A percentile compares a stretch with the other conserved stretches of the same genome.
These are phyloP conservation scores for Xenopus laevis DNA, from an alignment of 2,113 vertebrate species.

Conservation along the genomic window DNA sequence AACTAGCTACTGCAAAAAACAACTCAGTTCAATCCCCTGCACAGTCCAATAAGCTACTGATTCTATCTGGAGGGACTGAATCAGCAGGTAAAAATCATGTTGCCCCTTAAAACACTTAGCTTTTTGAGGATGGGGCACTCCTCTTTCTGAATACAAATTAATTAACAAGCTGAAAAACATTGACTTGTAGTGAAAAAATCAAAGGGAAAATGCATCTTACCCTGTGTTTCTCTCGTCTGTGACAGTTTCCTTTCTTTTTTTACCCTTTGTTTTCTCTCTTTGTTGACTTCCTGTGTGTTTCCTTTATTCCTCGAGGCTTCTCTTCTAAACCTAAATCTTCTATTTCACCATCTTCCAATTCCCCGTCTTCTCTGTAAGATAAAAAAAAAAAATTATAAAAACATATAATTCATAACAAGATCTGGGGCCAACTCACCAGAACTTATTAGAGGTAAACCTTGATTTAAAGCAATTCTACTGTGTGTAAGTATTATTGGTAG, in stretches of 20 bases:
- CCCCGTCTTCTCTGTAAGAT: slow-evolving; percentile 83
- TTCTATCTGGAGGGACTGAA: background rate
- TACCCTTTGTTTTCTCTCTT: slow-evolving; percentile 78
- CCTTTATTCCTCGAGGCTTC: slow-evolving; percentile 69
- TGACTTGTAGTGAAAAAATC: no score
- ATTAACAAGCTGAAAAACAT: no score
- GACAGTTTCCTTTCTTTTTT: slow-evolving; percentile 85
- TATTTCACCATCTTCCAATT: slow-evolving; percentile 97
- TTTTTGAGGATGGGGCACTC: background rate
- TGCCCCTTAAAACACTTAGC: background rate
- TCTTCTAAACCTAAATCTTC: slow-evolving; percentile 86
- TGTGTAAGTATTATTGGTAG: no score
- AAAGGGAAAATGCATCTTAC: slow-evolving; percentile 55
- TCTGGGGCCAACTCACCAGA: no score
- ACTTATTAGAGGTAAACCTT: no score
- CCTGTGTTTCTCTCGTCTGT: slow-evolving; percentile 86
- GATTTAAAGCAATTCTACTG: no score
- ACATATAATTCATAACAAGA: no score
- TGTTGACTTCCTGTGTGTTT: slow-evolving; percentile 78
- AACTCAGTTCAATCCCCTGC: no score
- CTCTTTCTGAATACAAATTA: background rate
- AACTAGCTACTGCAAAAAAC: no score
- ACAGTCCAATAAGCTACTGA: no score
- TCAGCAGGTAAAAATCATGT: background rate
- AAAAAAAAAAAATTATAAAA: no score